Evolutionary conservation across 2,888 invertebrate species (phyloP), one percentile per base, ranked within the genome.

Genomic region (Agrochola macilenta): DNA sequence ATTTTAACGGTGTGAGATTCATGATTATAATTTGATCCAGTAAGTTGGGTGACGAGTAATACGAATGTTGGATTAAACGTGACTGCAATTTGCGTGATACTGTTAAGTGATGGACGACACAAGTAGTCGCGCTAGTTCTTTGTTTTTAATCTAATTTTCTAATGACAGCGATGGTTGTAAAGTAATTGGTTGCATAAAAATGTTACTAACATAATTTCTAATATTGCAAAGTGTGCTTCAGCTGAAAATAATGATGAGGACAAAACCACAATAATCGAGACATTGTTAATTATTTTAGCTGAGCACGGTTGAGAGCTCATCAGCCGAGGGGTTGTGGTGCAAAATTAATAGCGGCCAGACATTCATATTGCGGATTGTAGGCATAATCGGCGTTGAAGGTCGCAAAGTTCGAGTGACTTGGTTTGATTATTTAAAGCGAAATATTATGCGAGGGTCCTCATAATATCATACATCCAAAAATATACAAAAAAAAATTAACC

Each of bases 241-340:
- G 46, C n/a, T 69, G 39, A 71, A 87, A 85, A 74, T 81, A 79
- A 79, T 73, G 58, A 63, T 49, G 63, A 74, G 69, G 75, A 70
- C 65, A 86, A 85, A 85, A 79, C 82, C 85, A 74, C 85, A 87
- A 84, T 87, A 87, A 89, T 89, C 77, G 85, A 82, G 87, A 87
- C 86, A 89, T 86, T 89, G 88, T 91, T 92, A 91, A 91, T 91
- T 91, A 91, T 90, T 91, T 91, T 89, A 90, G 89, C 88, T 79
- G 80, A 87, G 86, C 89, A 76, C 69, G 79, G 86, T 83, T 82
- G 87, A 88, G 89, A 88, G 88, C 89, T 91, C 92, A 89, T 91
- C 90, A 89, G 81, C 75, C 77, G 84, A 74, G 70, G 78, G 76
- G 69, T 61, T 74, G 76, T 85, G 91, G 89, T 87, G 26, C 81